Evolutionary conservation across 2,113 vertebrate species (phyloP).

Genomic region (Plecturocebus donacophilus): DNA sequence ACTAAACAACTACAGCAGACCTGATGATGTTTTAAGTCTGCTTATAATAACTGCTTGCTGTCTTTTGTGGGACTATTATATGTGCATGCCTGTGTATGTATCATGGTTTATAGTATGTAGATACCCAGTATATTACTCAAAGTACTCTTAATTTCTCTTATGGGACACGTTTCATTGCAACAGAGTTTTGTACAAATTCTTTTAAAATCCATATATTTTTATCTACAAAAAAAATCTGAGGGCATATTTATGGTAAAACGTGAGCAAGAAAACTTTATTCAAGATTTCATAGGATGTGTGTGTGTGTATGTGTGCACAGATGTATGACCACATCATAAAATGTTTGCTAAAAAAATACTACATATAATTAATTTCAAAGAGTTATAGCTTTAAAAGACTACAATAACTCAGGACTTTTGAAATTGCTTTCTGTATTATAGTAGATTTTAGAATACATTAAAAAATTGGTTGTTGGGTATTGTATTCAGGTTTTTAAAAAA

Average conservation of each 20-base stretch:
- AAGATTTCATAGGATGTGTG: neutral
- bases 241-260: neutral
- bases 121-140: neutral
- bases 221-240: neutral
- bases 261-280: neutral
- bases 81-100: neutral
- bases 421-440: neutral
- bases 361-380: neutral
- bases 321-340: neutral
- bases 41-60: neutral
- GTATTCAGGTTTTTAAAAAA: conserved; percentile 35
- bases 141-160: neutral
- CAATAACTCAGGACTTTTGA: neutral
- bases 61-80: neutral
- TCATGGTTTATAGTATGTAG: neutral
- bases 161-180: neutral
- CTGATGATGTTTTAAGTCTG: neutral
- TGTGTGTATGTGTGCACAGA: neutral
- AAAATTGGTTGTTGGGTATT: conserved; percentile 53
- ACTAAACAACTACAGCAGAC: neutral
- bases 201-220: neutral
- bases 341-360: neutral
- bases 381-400: neutral
- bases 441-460: neutral
- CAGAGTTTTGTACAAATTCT: neutral